These are phyloP conservation scores for Mormyrops boulengeri DNA, from an alignment of 2,797 vertebrate genomes.

Conservation along the genomic window DNA sequence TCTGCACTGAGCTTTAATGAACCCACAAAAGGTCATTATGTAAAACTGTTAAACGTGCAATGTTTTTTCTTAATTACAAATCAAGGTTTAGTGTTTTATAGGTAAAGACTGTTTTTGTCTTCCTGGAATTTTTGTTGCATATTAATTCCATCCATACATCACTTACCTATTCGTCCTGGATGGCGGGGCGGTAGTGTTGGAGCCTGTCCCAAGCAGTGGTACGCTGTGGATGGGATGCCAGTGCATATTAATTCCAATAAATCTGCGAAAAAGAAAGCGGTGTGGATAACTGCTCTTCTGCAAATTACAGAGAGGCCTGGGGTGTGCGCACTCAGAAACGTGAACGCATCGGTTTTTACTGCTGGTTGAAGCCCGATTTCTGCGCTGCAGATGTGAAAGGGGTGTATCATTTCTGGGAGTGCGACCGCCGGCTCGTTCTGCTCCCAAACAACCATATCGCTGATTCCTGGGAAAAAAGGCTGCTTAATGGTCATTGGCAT, in stretches of 20 bases:
- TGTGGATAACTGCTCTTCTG: neutral
- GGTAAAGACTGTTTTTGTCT: neutral
- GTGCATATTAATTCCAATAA: neutral
- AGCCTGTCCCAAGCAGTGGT: neutral
- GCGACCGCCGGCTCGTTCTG: neutral
- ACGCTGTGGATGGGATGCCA: neutral
- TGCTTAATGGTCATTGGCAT: neutral
- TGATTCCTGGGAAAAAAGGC: neutral
- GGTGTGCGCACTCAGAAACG: neutral
- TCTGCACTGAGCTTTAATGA: neutral
- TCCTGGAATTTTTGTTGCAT: neutral
- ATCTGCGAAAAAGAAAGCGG: neutral
- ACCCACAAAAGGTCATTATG: neutral
- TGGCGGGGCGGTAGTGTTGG: neutral
- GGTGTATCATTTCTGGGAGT: neutral
- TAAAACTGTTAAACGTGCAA: neutral
- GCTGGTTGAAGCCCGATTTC: neutral
- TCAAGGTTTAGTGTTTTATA: neutral
- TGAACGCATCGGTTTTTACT: neutral
- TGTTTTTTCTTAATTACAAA: neutral
- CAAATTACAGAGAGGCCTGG: neutral
- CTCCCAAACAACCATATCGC: slow-evolving; percentile 8
- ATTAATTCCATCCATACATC: neutral
- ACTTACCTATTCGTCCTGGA: neutral
- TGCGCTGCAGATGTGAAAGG: neutral